These are phyloP conservation scores for Acronicta alni DNA, from an alignment of 2,888 invertebrate species.

Conservation along the genomic window DNA sequence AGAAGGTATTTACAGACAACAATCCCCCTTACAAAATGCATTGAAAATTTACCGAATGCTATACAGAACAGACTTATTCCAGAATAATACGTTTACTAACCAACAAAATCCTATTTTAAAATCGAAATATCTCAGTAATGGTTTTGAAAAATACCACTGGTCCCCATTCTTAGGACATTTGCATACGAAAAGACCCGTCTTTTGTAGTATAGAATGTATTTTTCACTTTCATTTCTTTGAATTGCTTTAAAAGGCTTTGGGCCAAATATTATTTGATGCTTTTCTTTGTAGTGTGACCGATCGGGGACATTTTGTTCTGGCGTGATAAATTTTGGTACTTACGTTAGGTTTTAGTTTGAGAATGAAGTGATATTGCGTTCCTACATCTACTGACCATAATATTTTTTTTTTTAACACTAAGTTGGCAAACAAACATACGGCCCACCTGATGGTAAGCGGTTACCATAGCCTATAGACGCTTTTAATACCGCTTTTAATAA, in stretches of 20 bases:
- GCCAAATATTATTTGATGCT: conserved; percentile 62
- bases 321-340: conserved; percentile 52
- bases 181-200: conserved; percentile 70
- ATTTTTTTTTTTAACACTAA: no score
- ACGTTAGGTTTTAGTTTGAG: neutral
- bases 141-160: conserved; percentile 66
- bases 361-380: no score
- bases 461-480: no score
- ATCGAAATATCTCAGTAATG: conserved; percentile 57
- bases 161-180: conserved; percentile 65
- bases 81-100: conserved; percentile 37
- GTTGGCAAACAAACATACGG: no score
- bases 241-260: conserved; percentile 58
- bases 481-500: no score
- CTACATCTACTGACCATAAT: no score
- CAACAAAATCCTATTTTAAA: conserved; percentile 52
- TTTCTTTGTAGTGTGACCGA: conserved; percentile 59
- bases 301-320: conserved; percentile 59
- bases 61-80: conserved; percentile 11
- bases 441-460: no score
- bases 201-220: conserved; percentile 67
- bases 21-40: conserved; percentile 13
- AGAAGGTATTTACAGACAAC: no score
- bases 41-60: conserved; percentile 15
- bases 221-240: conserved; percentile 70